phyloP scores from a whole-genome alignment of 2,888 invertebrate species.

The Xestia c-nigrum region DNA sequence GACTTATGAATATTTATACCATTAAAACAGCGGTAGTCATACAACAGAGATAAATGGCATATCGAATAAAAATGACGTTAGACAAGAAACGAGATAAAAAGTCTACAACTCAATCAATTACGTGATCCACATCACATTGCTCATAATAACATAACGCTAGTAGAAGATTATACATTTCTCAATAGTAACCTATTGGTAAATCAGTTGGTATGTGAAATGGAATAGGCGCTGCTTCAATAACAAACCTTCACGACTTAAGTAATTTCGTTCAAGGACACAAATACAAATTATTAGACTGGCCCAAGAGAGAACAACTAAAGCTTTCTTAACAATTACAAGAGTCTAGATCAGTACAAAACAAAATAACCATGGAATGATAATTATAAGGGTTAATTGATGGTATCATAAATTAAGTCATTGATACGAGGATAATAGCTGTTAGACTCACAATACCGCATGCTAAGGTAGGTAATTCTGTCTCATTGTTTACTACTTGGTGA shows the following conservation, averaged over 20 bases:
- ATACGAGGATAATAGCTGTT: background rate
- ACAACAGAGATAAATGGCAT: constrained; percentile 7
- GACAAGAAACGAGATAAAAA: constrained; percentile 35
- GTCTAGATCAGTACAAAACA: background rate
- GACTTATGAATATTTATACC: constrained; percentile 16
- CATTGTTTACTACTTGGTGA: constrained; percentile 44
- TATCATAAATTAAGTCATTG: background rate
- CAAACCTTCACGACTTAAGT: constrained; percentile 58
- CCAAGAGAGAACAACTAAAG: constrained; percentile 13
- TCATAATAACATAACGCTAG: constrained; percentile 19
- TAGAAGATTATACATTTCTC: constrained; percentile 37
- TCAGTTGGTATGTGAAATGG: constrained; percentile 41
- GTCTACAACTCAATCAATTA: constrained; percentile 36
- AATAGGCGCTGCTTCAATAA: constrained; percentile 49
- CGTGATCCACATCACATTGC: constrained; percentile 39
- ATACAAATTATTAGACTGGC: background rate
- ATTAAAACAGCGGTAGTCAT: constrained; percentile 11
- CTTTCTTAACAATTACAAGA: constrained; percentile 29
- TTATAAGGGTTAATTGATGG: background rate
- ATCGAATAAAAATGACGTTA: constrained; percentile 24
- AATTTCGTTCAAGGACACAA: constrained; percentile 55
- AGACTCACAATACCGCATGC: constrained; percentile 20
- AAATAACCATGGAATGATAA: background rate
- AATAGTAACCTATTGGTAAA: constrained; percentile 49
- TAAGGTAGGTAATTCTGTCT: background rate